These are phyloP conservation scores for Sthenelais limicola DNA, from an alignment of 2,888 invertebrate species.

Conservation along the genomic window DNA sequence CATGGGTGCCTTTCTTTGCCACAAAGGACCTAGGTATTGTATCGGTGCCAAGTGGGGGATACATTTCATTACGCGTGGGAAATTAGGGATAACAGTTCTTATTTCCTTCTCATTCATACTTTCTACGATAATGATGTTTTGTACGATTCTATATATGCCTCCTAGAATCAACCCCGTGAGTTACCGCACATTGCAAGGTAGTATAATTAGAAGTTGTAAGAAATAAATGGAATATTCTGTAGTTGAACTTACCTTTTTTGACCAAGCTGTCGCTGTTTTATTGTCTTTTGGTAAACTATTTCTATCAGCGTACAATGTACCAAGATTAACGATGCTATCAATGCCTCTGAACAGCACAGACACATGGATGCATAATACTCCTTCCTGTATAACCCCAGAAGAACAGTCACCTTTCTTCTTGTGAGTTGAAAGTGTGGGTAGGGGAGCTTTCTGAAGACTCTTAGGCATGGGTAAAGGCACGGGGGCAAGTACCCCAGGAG, in stretches of 20 bases:
- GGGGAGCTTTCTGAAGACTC: not conserved
- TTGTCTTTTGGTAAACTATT: constrained; percentile 13
- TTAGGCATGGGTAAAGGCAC: not conserved
- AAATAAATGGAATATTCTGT: too few relatives aligned
- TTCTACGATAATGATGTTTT: too few relatives aligned
- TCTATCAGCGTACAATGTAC: constrained; percentile 16
- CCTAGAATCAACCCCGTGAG: too few relatives aligned
- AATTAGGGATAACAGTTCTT: too few relatives aligned
- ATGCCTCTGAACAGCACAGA: constrained; percentile 21
- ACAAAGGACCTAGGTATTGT: too few relatives aligned
- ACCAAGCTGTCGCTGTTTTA: not conserved
- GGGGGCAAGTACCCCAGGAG: not conserved
- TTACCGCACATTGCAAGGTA: too few relatives aligned
- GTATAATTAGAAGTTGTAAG: too few relatives aligned
- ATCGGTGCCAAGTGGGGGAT: too few relatives aligned
- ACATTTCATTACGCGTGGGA: too few relatives aligned
- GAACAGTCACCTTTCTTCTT: constrained; percentile 16
- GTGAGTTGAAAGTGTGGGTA: not conserved
- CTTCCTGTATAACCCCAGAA: constrained; percentile 5
- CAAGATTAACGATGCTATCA: constrained; percentile 17
- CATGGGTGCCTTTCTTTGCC: too few relatives aligned
- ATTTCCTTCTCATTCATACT: too few relatives aligned
- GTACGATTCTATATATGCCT: too few relatives aligned
- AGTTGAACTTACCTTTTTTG: constrained; percentile 23
- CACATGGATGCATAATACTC: constrained; percentile 16